These are phyloP conservation scores for Scomber scombrus DNA, from an alignment of 2,113 vertebrate species.

Conservation along the genomic window DNA sequence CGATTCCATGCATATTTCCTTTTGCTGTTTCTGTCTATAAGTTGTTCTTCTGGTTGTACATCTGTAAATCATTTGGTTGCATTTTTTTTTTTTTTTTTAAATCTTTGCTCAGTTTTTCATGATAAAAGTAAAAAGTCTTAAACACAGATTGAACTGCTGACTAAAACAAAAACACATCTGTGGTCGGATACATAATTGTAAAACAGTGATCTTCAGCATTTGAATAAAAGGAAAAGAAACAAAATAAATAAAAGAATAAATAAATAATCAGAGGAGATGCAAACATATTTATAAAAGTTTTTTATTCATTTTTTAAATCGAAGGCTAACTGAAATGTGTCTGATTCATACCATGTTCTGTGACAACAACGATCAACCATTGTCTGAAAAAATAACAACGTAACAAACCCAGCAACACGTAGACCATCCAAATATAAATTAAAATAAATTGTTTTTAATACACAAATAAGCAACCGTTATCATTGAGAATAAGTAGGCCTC, in stretches of 20 bases:
- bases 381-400: slow-evolving; percentile 65
- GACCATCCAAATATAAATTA: slow-evolving; percentile 78
- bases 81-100: no score
- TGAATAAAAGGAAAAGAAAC: no score
- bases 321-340: slow-evolving; percentile 82
- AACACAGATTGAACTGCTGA: no score
- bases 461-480: slow-evolving; percentile 73
- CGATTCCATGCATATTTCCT: no score
- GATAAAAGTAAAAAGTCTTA: no score
- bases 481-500: slow-evolving; percentile 74
- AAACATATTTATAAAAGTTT: slow-evolving; percentile 73
- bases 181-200: no score
- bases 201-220: no score
- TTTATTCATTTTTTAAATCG: slow-evolving; percentile 76
- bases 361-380: slow-evolving; percentile 67
- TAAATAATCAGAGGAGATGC: slow-evolving; percentile 25
- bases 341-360: slow-evolving; percentile 74
- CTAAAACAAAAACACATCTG: no score
- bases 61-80: no score
- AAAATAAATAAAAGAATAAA: not conserved
- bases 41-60: no score
- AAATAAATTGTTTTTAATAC: slow-evolving; percentile 71
- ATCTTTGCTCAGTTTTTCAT: no score
- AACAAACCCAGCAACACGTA: slow-evolving; percentile 71
- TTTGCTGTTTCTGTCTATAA: no score